These are phyloP conservation scores for Bombus polaris DNA, from an alignment of 1,140 invertebrate species.

Conservation along the genomic window DNA sequence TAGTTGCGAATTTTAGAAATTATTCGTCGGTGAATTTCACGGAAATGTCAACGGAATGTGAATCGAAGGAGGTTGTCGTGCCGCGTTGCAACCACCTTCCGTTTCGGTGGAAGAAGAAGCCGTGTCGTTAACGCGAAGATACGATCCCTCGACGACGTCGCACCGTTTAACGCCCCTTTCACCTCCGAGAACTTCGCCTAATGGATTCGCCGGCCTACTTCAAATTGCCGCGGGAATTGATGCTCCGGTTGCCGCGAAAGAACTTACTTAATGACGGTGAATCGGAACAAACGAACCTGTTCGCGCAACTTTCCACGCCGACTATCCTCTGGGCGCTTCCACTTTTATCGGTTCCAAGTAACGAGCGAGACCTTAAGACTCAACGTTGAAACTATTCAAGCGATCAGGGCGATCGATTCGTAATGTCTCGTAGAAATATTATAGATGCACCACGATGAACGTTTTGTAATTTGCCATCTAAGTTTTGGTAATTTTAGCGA, in stretches of 20 bases:
- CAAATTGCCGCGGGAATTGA: constrained; percentile 53
- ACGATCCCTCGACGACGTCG: constrained; percentile 46
- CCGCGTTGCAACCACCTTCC: constrained; percentile 4
- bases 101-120: constrained; percentile 38
- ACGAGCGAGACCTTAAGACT: background rate
- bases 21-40: too few species aligned
- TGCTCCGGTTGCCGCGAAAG: constrained; percentile 42
- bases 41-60: too few species aligned
- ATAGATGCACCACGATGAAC: too few species aligned
- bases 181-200: constrained; percentile 53
- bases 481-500: too few species aligned
- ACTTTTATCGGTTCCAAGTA: background rate
- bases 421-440: background rate
- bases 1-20: too few species aligned
- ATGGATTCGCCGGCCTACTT: constrained; percentile 52
- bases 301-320: constrained; percentile 33
- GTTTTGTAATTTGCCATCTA: too few species aligned
- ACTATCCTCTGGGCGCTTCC: background rate
- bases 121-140: constrained; percentile 48
- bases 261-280: constrained; percentile 48
- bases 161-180: constrained; percentile 52
- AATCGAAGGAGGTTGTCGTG: background rate
- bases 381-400: background rate
- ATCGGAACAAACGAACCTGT: constrained; percentile 46
- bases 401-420: background rate